A percentile compares a stretch with the other conserved stretches of the same genome.
Evolutionary conservation across 2,797 vertebrate species (phyloP).

Genomic region (Xenopus petersii): DNA sequence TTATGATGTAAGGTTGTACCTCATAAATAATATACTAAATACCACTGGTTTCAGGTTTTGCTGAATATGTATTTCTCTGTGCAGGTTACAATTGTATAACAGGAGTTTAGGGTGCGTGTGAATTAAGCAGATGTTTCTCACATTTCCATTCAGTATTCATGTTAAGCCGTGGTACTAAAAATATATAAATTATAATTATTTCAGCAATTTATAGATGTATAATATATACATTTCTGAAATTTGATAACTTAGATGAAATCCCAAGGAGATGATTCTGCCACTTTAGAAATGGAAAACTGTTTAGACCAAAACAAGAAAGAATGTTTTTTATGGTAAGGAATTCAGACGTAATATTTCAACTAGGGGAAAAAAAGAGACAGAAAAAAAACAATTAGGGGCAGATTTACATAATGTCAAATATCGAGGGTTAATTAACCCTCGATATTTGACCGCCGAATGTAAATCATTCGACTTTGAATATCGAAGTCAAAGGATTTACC

Average conservation of each 20-base stretch:
- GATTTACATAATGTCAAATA: too few species aligned
- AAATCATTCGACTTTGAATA: too few species aligned
- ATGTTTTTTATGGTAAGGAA: slow-evolving; percentile 30
- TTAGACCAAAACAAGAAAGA: slow-evolving; percentile 2
- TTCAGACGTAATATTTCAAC: slow-evolving; percentile 33
- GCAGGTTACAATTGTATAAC: neutral
- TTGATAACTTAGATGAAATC: neutral
- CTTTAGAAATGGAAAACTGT: neutral
- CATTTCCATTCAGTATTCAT: neutral
- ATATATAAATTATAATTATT: too few species aligned
- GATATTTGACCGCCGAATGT: too few species aligned
- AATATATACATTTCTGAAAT: neutral
- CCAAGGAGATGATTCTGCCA: neutral
- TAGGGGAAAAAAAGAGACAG: neutral
- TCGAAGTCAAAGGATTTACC: too few species aligned
- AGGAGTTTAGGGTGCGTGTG: neutral
- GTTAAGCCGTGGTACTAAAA: neutral
- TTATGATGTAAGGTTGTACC: too few species aligned
- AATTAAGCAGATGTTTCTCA: neutral
- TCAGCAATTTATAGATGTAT: too few species aligned
- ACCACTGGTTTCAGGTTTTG: too few species aligned
- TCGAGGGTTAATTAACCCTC: too few species aligned
- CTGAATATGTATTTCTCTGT: neutral
- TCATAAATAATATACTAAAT: too few species aligned
- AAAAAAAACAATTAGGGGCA: neutral